Base-by-base conservation (phyloP, 2,113 vertebrate genomes). In the Haplochromis burtoni region DNA sequence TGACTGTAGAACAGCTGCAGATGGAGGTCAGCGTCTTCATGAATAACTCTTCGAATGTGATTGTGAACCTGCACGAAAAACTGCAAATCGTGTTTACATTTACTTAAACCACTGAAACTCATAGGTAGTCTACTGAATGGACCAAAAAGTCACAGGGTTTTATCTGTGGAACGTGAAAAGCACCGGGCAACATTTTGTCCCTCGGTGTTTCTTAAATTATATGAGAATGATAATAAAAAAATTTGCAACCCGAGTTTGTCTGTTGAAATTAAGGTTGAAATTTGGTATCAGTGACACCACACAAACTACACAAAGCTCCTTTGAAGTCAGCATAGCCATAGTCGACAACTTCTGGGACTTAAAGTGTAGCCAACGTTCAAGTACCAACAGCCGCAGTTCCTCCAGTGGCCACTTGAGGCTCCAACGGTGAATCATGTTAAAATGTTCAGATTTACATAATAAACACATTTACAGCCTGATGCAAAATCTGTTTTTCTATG, bases 321-420 rank as follows among this genome's bases (percentile, higher is more conserved):
- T 11, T 5, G 24, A 47, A 12, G 24, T 47, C 1, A 26, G 24
- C 13, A 26, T 47, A 29, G 14, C 9, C 40, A 11, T 26, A 47
- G 1, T 7, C 3, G 2, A 1, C 21, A 71, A 71, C 40, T 45
- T 73, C 21, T 26, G 66, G 13, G 66, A 14, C 38, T 71, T 42
- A 16, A 42, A 42, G n/a, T 71, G n/a, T 10, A 73, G 40, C 68
- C 68, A 73, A 45, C 5, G 1, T 16, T 63, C 31, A 71, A 71
- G 66, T 76, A 26, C 0, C 0, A 76, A 76, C 6, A 29, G 10
- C 9, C 0, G 24, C 42, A 76, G 42, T 49, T 78, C 24, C 71
- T 1, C 24, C 17, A 49, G 16, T 76, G 71, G 40, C 42, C 40
- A 76, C 42, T 49, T 31, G 71, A 2, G 24, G 71, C 71, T 29